Evolutionary conservation across 1,140 invertebrate species (phyloP).

Genomic region (Lethrus apterus): DNA sequence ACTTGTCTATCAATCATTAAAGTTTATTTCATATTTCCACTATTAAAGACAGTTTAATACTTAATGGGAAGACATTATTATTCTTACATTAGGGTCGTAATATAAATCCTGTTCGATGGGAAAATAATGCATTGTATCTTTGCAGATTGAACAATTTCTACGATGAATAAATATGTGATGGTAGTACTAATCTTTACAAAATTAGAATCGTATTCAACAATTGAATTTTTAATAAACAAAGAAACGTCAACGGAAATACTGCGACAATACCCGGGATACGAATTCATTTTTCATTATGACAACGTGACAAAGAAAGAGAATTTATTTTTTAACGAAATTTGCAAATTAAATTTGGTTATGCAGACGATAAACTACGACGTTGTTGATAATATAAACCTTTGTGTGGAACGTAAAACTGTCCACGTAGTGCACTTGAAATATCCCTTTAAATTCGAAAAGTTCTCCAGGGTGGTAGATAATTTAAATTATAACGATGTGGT

Average conservation of each 20-base stretch:
- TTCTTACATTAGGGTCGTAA: no score
- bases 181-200: no score
- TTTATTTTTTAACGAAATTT: background rate
- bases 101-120: no score
- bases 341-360: background rate
- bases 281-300: conserved; percentile 15
- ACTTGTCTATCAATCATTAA: no score
- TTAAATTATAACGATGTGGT: conserved; percentile 3
- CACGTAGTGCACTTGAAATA: conserved; percentile 12
- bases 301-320: background rate
- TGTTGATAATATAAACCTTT: background rate
- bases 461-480: background rate
- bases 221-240: background rate
- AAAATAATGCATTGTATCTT: no score
- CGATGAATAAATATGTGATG: no score
- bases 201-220: background rate
- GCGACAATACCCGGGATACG: conserved; percentile 10
- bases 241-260: background rate
- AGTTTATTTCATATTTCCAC: no score
- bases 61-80: no score
- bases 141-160: no score
- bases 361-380: conserved; percentile 13
- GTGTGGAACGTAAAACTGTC: conserved; percentile 6
- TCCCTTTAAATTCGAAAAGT: conserved; percentile 14
- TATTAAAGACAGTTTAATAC: no score